phyloP scores from a whole-genome alignment of 2,888 invertebrate genomes.

The Aphidius colemani region DNA sequence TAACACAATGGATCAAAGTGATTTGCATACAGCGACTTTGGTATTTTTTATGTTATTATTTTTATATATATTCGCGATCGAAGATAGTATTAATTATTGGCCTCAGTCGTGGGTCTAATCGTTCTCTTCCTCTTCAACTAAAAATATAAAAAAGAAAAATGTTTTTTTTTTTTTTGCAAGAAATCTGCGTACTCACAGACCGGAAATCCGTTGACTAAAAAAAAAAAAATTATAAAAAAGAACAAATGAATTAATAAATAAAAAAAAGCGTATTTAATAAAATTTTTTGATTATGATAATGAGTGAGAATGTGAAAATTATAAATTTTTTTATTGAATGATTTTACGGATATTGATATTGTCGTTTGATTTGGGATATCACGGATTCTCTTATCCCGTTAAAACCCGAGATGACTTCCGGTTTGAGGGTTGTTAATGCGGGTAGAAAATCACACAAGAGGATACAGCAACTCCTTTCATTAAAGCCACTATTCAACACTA shows the following conservation, averaged over 20 bases:
- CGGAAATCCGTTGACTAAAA: constrained; percentile 24
- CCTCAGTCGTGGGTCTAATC: constrained; percentile 38
- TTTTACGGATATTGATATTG: not conserved
- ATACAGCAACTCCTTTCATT: constrained; percentile 25
- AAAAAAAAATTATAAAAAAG: not conserved
- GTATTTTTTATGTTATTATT: too few relatives aligned
- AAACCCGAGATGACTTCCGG: not conserved
- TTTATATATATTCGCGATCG: constrained; percentile 36
- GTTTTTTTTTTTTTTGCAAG: constrained; percentile 36
- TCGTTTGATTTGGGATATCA: not conserved
- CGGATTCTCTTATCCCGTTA: not conserved
- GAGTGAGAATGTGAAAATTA: constrained; percentile 6
- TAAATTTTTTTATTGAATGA: not conserved
- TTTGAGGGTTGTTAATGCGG: constrained; percentile 5
- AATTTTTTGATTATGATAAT: not conserved
- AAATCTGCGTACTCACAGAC: constrained; percentile 28
- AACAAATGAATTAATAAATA: not conserved
- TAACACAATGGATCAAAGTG: constrained; percentile 28
- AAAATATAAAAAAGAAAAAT: constrained; percentile 18
- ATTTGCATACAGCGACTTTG: constrained; percentile 46
- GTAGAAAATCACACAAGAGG: constrained; percentile 17
- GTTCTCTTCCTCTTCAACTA: constrained; percentile 36
- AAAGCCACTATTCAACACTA: constrained; percentile 17
- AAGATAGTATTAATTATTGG: constrained; percentile 56
- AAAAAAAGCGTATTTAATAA: not conserved